These are phyloP conservation scores for Laupala kohalensis DNA, from an alignment of 1,140 invertebrate species.

Conservation along the genomic window DNA sequence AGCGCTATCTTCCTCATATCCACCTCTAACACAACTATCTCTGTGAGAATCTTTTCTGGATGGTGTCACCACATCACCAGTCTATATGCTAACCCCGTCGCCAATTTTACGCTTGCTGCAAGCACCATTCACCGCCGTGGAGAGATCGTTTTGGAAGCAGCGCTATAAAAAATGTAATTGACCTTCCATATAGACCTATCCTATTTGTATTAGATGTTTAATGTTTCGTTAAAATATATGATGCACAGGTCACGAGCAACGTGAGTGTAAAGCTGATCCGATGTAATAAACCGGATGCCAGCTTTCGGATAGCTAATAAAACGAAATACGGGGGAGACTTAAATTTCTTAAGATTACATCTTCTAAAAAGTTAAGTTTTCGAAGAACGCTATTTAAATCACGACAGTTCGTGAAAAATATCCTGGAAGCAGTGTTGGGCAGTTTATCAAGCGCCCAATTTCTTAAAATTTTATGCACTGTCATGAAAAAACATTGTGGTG, in stretches of 20 bases:
- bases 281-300: background rate
- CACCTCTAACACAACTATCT: too few species aligned
- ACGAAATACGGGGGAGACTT: background rate
- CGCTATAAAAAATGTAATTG: background rate
- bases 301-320: background rate
- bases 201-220: background rate
- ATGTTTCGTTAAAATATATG: background rate
- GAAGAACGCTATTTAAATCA: background rate
- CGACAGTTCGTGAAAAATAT: too few species aligned
- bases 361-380: too few species aligned
- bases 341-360: background rate
- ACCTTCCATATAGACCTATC: background rate
- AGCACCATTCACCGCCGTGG: background rate
- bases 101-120: background rate
- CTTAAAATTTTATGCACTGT: too few species aligned
- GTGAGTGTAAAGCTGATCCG: background rate
- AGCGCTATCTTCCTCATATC: too few species aligned
- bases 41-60: too few species aligned
- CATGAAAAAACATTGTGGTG: too few species aligned
- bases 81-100: too few species aligned
- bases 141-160: background rate
- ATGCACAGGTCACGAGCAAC: background rate
- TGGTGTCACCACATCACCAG: too few species aligned
- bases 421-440: too few species aligned
- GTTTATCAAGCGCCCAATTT: too few species aligned